Evolutionary conservation across 1,140 invertebrate species (phyloP), one percentile per base, ranked within the genome.

Genomic region (Asobara japonica): DNA sequence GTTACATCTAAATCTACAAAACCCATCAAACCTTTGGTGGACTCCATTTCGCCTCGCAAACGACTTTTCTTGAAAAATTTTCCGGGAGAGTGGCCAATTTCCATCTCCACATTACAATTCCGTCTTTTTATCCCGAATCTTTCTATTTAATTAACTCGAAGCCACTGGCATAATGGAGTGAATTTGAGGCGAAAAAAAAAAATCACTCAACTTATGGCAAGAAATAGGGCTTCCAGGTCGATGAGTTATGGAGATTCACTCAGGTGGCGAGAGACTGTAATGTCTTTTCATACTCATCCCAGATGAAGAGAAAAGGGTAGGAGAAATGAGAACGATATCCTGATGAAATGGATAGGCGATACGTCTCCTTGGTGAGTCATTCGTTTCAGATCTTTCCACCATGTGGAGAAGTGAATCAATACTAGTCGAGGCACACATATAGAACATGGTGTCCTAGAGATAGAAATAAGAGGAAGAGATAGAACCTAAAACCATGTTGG

Each of bases 361-460:
- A 68, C 45, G 41, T 68, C 60, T 62, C 60, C n/a, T 18, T 16
- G 60, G 60, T 62, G 60, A 62, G 11, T 62, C 60, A 62, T 62
- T 62, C 29, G 27, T 62, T 62, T 13, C 29, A 31, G 60, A 30
- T 62, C 27, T 62, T n/a, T 62, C 51, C 25, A 1, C 8, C 51
- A 56, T 25, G 51, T 56, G 22, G 10, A 30, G 31, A 29, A 30
- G 60, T n/a, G 60, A 62, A 62, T 62, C 60, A 62, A 62, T 62
- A 62, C 60, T 31, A 62, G n/a, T 62, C 60, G 1, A 13, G 18
- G 3, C n/a, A 29, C 29, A 62, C 29, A 62, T 16, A 45, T 5
- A 48, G 13, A 10, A 30, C 27, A 22, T 56, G 3, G 20, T 25
- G 51, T 51, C 2, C 11, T 20, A 51, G 18, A 18, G 51, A 25